A percentile compares a stretch with the other conserved stretches of the same genome.
Conservation (phyloP, 2,113 vertebrate species). For the Chamaetylas fuelleborni region DNA sequence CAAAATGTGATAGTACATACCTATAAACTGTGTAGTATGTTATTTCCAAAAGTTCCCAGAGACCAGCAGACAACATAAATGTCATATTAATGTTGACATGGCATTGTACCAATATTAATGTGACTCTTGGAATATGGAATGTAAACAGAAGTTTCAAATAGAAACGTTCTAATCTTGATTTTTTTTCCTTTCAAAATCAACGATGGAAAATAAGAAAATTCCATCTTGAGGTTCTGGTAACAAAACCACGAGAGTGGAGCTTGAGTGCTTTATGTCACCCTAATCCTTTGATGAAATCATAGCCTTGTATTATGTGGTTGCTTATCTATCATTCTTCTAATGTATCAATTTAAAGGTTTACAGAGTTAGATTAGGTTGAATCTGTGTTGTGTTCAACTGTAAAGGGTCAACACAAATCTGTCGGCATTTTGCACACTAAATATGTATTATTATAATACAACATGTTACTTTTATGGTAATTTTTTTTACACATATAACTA, state of each 20-base stretch:
- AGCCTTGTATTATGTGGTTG: slow-evolving; percentile 68
- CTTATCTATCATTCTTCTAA: slow-evolving; percentile 65
- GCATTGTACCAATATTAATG: slow-evolving; percentile 63
- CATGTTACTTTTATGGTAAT: slow-evolving; percentile 83
- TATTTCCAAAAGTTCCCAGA: slow-evolving; percentile 52
- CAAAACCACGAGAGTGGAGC: slow-evolving; percentile 59
- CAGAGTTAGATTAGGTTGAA: slow-evolving; percentile 77
- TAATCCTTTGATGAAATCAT: slow-evolving; percentile 63
- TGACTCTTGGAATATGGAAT: slow-evolving; percentile 65
- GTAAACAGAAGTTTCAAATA: slow-evolving; percentile 64
- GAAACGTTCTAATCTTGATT: slow-evolving; percentile 55
- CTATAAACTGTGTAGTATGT: slow-evolving; percentile 40
- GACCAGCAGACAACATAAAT: slow-evolving; percentile 66
- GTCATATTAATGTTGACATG: slow-evolving; percentile 66
- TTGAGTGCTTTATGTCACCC: slow-evolving; percentile 65
- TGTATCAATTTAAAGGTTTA: slow-evolving; percentile 75
- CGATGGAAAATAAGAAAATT: slow-evolving; percentile 42
- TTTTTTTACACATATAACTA: slow-evolving; percentile 91
- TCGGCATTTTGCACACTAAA: slow-evolving; percentile 84
- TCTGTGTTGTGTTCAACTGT: slow-evolving; percentile 77
- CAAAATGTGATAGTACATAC: slow-evolving; percentile 35
- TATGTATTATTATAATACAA: slow-evolving; percentile 83
- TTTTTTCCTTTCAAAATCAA: slow-evolving; percentile 33
- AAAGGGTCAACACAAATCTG: slow-evolving; percentile 83
- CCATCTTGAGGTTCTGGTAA: slow-evolving; percentile 54